Percentiles rank a stretch among this genome's conserved stretches.
These are phyloP conservation scores for Rugalucina vietnamica DNA, from an alignment of 2,888 invertebrate genomes.

Conservation along the genomic window DNA sequence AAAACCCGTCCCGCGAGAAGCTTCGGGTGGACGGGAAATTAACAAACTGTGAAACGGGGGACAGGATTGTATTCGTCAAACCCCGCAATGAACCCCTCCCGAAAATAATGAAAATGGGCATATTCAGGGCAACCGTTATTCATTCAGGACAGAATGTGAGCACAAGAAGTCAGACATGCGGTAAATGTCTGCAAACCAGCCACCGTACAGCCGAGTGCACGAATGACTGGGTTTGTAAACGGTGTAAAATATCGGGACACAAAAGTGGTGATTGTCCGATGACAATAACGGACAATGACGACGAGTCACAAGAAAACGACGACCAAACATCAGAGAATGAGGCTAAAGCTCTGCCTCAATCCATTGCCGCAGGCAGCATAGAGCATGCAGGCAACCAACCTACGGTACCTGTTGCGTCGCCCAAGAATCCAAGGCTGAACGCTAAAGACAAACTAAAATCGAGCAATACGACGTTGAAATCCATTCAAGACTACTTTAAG, in stretches of 20 bases:
- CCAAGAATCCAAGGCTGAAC: no score
- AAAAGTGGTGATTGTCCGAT: not conserved
- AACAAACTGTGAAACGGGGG: not conserved
- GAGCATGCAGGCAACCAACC: no score
- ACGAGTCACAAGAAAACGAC: not conserved
- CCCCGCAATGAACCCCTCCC: not conserved
- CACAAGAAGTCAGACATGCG: not conserved
- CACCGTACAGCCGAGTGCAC: not conserved
- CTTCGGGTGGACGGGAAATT: not conserved
- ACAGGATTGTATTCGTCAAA: not conserved
- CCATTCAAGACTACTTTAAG: not conserved
- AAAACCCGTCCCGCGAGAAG: not conserved
- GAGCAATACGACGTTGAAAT: no score
- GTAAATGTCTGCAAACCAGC: not conserved
- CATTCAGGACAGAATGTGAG: not conserved
- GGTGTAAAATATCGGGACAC: no score
- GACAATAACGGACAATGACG: not conserved
- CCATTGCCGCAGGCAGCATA: not conserved
- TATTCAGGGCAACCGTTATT: not conserved
- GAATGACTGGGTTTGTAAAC: not conserved
- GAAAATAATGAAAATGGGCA: not conserved
- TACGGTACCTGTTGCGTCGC: no score
- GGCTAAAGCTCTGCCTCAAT: not conserved
- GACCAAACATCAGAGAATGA: not conserved
- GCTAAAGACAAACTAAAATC: no score